phyloP scores from a whole-genome alignment of 1,140 invertebrate genomes.

The Centruroides sculpturatus region DNA sequence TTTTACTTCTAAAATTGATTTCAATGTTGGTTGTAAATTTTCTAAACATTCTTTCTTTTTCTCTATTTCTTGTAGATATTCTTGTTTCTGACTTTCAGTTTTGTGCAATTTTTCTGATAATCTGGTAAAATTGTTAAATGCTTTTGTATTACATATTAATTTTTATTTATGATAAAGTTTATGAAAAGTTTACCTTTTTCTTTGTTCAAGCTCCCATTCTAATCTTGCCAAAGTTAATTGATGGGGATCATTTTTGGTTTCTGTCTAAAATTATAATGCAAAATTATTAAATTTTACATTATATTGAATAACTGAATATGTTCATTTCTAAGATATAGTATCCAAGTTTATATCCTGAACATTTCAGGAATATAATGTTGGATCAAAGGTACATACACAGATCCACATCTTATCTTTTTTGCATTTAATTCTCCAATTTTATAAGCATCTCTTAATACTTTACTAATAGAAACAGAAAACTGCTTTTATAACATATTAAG shows the following conservation, averaged over 20 bases:
- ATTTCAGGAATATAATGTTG: too few relatives aligned
- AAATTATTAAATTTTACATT: slow-evolving; percentile 1
- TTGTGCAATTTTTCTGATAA: slow-evolving; percentile 58
- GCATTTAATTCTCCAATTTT: too few relatives aligned
- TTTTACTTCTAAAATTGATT: slow-evolving; percentile 47
- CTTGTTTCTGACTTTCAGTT: slow-evolving; percentile 57
- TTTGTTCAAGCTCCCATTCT: slow-evolving; percentile 81
- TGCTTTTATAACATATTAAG: too few relatives aligned
- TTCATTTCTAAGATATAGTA: too few relatives aligned
- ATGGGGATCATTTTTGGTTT: slow-evolving; percentile 54
- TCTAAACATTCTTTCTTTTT: slow-evolving; percentile 64
- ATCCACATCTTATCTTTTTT: too few relatives aligned
- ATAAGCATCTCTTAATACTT: too few relatives aligned
- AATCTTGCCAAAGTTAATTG: slow-evolving; percentile 66
- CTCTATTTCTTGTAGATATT: slow-evolving; percentile 56
- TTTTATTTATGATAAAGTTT: slow-evolving; percentile 14
- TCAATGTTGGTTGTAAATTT: slow-evolving; percentile 62
- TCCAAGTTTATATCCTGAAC: too few relatives aligned
- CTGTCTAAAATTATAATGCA: slow-evolving; percentile 6
- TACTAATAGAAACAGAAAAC: too few relatives aligned
- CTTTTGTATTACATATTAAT: not conserved
- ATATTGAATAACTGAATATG: not conserved
- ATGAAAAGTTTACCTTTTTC: slow-evolving; percentile 40
- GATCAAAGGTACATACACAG: too few relatives aligned
- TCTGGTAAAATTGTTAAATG: slow-evolving; percentile 25